Percentiles rank a stretch among this genome's conserved stretches.
Conservation (phyloP, 1,140 invertebrate genomes). For the Calephelis virginiensis region DNA sequence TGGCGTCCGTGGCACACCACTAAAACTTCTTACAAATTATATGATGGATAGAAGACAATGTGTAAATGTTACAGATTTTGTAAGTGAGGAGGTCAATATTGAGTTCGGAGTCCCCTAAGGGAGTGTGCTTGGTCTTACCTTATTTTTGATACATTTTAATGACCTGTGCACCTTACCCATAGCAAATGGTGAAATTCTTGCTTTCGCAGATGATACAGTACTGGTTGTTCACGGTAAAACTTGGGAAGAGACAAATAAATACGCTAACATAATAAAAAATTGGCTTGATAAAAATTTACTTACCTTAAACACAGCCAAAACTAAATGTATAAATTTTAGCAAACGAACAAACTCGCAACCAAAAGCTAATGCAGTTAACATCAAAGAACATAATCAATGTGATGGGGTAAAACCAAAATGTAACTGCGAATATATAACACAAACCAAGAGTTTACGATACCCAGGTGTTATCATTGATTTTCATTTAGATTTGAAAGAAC, state of each 20-base stretch:
- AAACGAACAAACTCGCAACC: not conserved
- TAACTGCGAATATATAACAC: not conserved
- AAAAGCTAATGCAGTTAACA: not conserved
- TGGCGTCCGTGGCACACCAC: conserved; percentile 14
- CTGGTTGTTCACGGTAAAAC: not conserved
- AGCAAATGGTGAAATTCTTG: conserved; percentile 18
- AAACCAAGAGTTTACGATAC: not conserved
- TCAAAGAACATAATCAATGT: not conserved
- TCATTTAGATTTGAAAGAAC: conserved; percentile 5
- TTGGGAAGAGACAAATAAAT: not conserved
- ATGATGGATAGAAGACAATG: not conserved
- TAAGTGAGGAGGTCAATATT: conserved; percentile 27
- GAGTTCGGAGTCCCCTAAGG: not conserved
- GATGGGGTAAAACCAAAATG: not conserved
- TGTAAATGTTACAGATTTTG: conserved; percentile 16
- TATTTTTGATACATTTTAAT: conserved; percentile 32
- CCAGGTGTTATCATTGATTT: conserved; percentile 10
- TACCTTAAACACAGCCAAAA: not conserved
- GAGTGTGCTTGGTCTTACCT: conserved; percentile 3
- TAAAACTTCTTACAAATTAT: conserved; percentile 20
- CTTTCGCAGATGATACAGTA: conserved; percentile 30
- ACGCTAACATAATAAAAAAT: not conserved
- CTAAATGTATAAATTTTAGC: not conserved
- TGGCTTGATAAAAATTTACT: conserved; percentile 14
- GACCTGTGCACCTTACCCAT: conserved; percentile 21